Evolutionary conservation across 2,113 vertebrate species (phyloP).

Genomic region (Rhombomys opimus): DNA sequence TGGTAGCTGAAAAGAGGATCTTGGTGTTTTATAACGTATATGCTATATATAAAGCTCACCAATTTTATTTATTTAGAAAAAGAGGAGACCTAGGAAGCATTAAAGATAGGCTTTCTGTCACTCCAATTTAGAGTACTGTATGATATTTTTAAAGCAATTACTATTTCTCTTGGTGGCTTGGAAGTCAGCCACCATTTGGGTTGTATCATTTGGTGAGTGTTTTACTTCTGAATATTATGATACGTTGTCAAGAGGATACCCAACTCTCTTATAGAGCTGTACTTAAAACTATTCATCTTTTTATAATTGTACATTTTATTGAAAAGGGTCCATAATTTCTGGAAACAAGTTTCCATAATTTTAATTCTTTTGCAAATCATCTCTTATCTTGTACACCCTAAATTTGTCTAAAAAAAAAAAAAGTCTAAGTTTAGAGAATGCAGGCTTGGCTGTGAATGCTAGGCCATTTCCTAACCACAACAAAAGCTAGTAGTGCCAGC

Average conservation of each 20-base stretch:
- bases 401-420: neutral
- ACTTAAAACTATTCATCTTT: neutral
- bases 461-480: neutral
- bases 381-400: neutral
- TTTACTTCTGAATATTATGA: slow-evolving; percentile 49
- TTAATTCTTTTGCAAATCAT: neutral
- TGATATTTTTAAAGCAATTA: slow-evolving; percentile 44
- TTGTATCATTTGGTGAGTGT: neutral
- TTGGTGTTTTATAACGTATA: slow-evolving; percentile 24
- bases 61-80: neutral
- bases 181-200: slow-evolving; percentile 18
- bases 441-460: neutral
- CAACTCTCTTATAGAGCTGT: slow-evolving; percentile 1
- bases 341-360: slow-evolving; percentile 3
- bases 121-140: slow-evolving; percentile 18
- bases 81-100: neutral
- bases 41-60: neutral
- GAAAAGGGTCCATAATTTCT: neutral
- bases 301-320: neutral
- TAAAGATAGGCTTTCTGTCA: slow-evolving; percentile 51
- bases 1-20: slow-evolving; percentile 46
- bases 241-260: neutral
- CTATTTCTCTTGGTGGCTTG: slow-evolving; percentile 48
- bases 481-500: neutral
- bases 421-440: neutral